Conservation (phyloP, 2,888 invertebrate species). For the Drosophila suboccidentalis region DNA sequence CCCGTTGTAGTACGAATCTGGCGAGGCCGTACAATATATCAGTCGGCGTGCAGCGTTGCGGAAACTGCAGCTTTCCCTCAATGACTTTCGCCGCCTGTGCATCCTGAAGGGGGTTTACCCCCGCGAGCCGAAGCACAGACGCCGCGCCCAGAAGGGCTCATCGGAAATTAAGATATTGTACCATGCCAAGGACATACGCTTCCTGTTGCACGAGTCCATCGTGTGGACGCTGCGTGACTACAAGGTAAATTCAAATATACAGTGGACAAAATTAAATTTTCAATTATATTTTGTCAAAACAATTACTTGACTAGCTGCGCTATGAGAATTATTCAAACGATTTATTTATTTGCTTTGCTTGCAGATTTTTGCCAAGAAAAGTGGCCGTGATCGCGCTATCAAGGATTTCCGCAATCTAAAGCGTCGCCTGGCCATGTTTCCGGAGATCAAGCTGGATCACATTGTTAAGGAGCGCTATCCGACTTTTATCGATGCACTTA, state of each 20-base stretch:
- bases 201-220: constrained; percentile 97
- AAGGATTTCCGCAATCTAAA: constrained; percentile 91
- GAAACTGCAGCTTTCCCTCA: constrained; percentile 96
- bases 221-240: constrained; percentile 97
- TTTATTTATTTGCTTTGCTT: constrained; percentile 59
- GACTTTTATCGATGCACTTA: constrained; percentile 96
- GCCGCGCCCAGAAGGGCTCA: constrained; percentile 96
- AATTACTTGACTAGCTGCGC: no score
- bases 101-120: constrained; percentile 99
- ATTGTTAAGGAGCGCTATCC: constrained; percentile 99
- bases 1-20: constrained; percentile 90
- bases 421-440: constrained; percentile 91
- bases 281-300: no score
- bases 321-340: no score
- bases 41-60: constrained; percentile 95
- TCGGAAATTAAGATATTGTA: constrained; percentile 96
- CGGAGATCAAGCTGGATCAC: constrained; percentile 95
- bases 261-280: no score
- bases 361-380: constrained; percentile 92
- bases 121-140: constrained; percentile 97
- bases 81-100: constrained; percentile 97
- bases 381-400: constrained; percentile 93
- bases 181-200: constrained; percentile 98
- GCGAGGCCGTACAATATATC: constrained; percentile 97
- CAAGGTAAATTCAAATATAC: constrained; percentile 89